These are phyloP conservation scores for Lymantria monacha DNA, from an alignment of 2,888 invertebrate species.

Conservation along the genomic window DNA sequence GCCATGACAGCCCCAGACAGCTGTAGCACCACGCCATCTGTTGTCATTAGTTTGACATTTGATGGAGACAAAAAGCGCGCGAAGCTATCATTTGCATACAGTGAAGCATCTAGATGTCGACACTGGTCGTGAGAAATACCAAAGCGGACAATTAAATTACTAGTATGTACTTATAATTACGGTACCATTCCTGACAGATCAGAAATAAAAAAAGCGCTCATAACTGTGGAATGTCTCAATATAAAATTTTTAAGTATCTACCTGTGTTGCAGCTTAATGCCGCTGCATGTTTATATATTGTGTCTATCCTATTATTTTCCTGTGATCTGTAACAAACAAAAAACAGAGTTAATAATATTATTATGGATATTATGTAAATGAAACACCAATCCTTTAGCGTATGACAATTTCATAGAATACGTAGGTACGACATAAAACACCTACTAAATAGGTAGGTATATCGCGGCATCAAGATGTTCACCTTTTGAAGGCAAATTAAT, in stretches of 20 bases:
- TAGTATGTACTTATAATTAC: too few species aligned
- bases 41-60: constrained; percentile 16
- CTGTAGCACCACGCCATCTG: constrained; percentile 60
- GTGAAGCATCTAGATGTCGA: constrained; percentile 53
- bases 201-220: too few species aligned
- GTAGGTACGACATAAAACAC: not conserved
- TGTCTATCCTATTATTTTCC: constrained; percentile 28
- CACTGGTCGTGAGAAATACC: constrained; percentile 8
- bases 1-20: constrained; percentile 30
- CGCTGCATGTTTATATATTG: constrained; percentile 66
- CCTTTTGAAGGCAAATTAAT: constrained; percentile 50
- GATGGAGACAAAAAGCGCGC: constrained; percentile 21
- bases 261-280: constrained; percentile 76
- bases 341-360: constrained; percentile 1
- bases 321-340: constrained; percentile 50
- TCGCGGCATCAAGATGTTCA: constrained; percentile 32
- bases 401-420: not conserved
- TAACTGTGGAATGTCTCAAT: too few species aligned
- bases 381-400: not conserved
- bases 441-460: constrained; percentile 10
- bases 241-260: constrained; percentile 19
- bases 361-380: not conserved
- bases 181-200: too few species aligned
- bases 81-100: constrained; percentile 50
- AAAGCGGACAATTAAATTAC: too few species aligned